Conservation (phyloP, 2,888 invertebrate genomes). For the Hemicrepidius hirtus region DNA sequence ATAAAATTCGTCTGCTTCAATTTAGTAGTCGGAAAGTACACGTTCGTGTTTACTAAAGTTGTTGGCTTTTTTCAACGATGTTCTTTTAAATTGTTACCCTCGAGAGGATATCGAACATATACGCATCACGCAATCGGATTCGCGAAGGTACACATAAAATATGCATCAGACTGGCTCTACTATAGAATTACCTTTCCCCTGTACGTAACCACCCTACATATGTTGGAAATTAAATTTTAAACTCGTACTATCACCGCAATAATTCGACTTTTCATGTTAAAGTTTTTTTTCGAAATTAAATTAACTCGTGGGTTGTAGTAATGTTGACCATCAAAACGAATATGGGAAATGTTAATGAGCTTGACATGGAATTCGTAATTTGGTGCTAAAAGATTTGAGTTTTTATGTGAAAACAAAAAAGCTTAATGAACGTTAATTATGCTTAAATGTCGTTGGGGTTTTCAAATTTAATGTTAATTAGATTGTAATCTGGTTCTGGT, state of each 20-base stretch:
- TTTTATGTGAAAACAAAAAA: background rate
- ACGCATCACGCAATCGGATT: slow-evolving; percentile 22
- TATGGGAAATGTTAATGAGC: background rate
- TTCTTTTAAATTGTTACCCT: slow-evolving; percentile 19
- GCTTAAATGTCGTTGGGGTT: background rate
- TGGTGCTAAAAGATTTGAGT: background rate
- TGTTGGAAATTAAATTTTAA: slow-evolving; percentile 12
- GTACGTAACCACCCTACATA: background rate
- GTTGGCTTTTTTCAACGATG: slow-evolving; percentile 12
- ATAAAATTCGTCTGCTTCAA: background rate
- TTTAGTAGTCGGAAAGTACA: slow-evolving; percentile 4
- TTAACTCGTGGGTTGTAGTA: too few relatives aligned
- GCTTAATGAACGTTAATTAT: background rate
- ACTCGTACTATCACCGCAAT: background rate
- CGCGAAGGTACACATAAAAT: slow-evolving; percentile 16
- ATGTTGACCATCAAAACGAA: too few relatives aligned
- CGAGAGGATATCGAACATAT: slow-evolving; percentile 7
- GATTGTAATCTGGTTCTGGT: background rate
- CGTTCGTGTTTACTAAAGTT: slow-evolving; percentile 13
- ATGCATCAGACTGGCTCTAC: slow-evolving; percentile 16
- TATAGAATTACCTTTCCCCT: slow-evolving; percentile 1
- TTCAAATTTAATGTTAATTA: background rate
- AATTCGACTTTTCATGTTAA: background rate
- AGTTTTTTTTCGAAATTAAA: background rate
- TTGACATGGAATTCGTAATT: background rate